Percentiles rank a stretch among this genome's conserved stretches.
Conservation (phyloP, 2,888 invertebrate species). For the Agriopis leucophaearia region DNA sequence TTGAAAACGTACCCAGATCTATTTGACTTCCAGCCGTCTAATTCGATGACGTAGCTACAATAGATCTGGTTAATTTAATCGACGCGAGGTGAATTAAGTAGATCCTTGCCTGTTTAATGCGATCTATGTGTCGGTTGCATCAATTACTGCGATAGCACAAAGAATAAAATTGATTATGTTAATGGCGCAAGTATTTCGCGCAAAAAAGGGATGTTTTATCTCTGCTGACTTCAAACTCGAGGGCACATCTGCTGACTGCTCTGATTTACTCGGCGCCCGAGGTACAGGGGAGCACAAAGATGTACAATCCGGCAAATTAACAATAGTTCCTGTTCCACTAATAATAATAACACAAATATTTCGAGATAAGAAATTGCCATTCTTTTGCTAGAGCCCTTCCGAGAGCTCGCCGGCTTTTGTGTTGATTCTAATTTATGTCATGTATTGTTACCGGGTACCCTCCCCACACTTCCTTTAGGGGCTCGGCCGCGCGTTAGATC, state of each 20-base stretch:
- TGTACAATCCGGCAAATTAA: conserved; percentile 72
- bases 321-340: conserved; percentile 73
- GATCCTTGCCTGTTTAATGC: conserved; percentile 50
- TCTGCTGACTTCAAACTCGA: conserved; percentile 60
- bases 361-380: conserved; percentile 84
- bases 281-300: conserved; percentile 64
- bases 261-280: conserved; percentile 67
- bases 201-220: conserved; percentile 68
- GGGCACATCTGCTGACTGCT: conserved; percentile 73
- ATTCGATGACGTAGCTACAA: conserved; percentile 41
- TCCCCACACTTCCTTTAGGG: conserved; percentile 82
- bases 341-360: conserved; percentile 79
- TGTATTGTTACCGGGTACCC: conserved; percentile 78
- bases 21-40: conserved; percentile 18
- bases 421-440: conserved; percentile 85
- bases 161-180: conserved; percentile 69
- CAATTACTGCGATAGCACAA: conserved; percentile 56
- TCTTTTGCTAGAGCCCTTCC: conserved; percentile 82
- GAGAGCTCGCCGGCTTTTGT: conserved; percentile 81
- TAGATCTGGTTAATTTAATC: conserved; percentile 57
- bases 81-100: conserved; percentile 46
- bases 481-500: conserved; percentile 68
- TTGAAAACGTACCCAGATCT: conserved; percentile 22
- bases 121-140: conserved; percentile 54
- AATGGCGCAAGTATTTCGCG: conserved; percentile 61